Evolutionary conservation across 2,888 invertebrate species (phyloP), one percentile per base, ranked within the genome.

Genomic region (Dimorphilus gyrociliatus): DNA sequence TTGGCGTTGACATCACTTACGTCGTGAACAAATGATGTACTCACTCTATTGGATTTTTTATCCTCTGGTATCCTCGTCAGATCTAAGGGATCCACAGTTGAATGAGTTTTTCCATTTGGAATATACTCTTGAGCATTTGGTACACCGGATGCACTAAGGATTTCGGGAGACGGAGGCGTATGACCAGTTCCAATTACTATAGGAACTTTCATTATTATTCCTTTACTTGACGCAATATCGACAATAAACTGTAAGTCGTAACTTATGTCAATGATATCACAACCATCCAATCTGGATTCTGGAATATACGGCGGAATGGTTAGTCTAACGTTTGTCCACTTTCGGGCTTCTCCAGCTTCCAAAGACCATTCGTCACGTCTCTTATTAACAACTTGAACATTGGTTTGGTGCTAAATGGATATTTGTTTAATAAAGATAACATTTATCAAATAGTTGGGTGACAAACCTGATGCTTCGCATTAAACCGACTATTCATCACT

Each of bases 241-340:
- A 58, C 46, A n/a, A 47, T 35, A 35, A 59, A 58, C 35, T 52
- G 49, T 32, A 60, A 49, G 18, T 44, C 34, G 34, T 60, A 60
- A 5, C 44, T 35, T 27, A 60, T 46, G 29, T 58, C 56, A 18
- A 60, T 60, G 36, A 60, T 55, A 40, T 57, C 58, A 41, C 59
- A 60, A 31, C 45, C 49, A 21, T 55, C 51, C 15, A 60, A 41
- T 5, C 44, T 41, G 1, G 58, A 51, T 39, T 60, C 59, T 1
- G 60, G 60, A 16, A 58, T 52, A 38, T 58, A 60, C 1, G 55
- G 55, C 4, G 60, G 60, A 7, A 60, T 47, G 4, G 51, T 39
- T 4, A 60, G 39, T 8, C 53, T 43, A 1, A 57, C 55, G 36
- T 47, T 47, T 28, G 49, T 52, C 60, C 60, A 60, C 7, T 47